Conservation (phyloP, 2,888 invertebrate species). For the Oxytorus armatus region DNA sequence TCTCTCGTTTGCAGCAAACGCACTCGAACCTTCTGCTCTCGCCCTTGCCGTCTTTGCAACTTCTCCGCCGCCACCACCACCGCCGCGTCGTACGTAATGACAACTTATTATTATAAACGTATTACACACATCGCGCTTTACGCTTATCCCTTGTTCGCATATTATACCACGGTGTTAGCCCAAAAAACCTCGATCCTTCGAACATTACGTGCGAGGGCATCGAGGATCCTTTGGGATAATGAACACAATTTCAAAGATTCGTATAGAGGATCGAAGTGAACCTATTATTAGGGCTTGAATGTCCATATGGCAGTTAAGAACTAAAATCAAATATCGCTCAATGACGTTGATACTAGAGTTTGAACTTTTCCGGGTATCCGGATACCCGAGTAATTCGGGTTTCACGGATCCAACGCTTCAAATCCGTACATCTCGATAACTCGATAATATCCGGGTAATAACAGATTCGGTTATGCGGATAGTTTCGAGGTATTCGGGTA, state of each 20-base stretch:
- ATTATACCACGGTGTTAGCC: conserved; percentile 13
- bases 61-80: conserved; percentile 49
- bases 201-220: conserved; percentile 5
- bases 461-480: too few species aligned
- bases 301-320: not conserved
- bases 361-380: not conserved
- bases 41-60: conserved; percentile 50
- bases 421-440: too few species aligned
- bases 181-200: conserved; percentile 15
- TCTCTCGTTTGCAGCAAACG: conserved; percentile 64
- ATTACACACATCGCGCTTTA: conserved; percentile 70
- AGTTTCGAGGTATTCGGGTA: too few species aligned
- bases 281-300: conserved; percentile 9
- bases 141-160: conserved; percentile 18
- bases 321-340: not conserved
- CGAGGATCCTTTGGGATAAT: not conserved
- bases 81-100: conserved; percentile 74
- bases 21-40: conserved; percentile 60
- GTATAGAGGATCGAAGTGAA: not conserved
- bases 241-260: not conserved
- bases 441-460: too few species aligned
- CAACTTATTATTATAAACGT: conserved; percentile 82
- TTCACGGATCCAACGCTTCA: too few species aligned
- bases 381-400: too few species aligned
- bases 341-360: not conserved